Evolutionary conservation across 2,113 vertebrate species (phyloP).

Genomic region (Poecile atricapillus): DNA sequence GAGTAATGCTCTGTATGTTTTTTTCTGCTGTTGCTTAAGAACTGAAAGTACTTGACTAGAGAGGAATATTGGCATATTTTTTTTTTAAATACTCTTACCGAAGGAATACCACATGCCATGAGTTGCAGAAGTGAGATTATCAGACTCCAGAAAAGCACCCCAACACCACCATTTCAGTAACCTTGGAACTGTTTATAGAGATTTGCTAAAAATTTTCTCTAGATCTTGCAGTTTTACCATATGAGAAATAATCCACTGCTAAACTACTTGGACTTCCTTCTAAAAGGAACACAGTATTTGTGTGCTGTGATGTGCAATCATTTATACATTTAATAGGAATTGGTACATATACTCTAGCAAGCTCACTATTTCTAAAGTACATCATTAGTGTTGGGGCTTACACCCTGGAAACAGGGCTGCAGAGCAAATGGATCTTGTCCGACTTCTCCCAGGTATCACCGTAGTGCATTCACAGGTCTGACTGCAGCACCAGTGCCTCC

Average conservation of each 20-base stretch:
- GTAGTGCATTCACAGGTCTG: neutral
- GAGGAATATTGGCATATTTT: neutral
- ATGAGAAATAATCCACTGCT: neutral
- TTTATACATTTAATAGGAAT: neutral
- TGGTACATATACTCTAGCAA: neutral
- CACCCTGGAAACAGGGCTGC: neutral
- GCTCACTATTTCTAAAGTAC: neutral
- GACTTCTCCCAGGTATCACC: neutral
- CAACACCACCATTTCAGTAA: neutral
- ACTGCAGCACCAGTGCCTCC: neutral
- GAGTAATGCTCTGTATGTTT: neutral
- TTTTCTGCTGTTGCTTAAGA: neutral
- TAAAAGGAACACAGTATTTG: neutral
- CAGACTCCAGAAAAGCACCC: neutral
- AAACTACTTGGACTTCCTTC: neutral
- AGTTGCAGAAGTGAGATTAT: constrained; percentile 1
- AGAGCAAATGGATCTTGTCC: neutral
- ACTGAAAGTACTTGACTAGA: neutral
- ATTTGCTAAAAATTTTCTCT: neutral
- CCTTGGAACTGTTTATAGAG: neutral
- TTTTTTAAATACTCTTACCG: neutral
- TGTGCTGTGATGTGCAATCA: neutral
- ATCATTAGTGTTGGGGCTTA: neutral
- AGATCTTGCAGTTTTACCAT: neutral
- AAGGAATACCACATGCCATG: neutral